phyloP scores from a whole-genome alignment of 1,140 invertebrate species.

The Cotesia vestalis region DNA sequence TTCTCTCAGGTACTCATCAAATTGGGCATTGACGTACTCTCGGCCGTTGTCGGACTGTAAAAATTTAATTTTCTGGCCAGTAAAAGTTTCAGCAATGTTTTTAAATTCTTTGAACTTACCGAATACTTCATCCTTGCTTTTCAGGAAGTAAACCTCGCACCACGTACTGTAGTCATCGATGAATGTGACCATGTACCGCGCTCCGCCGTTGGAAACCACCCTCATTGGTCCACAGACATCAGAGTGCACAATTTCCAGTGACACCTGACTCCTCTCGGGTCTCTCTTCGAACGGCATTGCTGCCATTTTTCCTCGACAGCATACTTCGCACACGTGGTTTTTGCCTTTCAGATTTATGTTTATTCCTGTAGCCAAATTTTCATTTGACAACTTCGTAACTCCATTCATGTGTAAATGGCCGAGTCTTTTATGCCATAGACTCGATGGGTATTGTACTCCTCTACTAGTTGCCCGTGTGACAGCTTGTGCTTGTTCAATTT shows the following conservation, averaged over 20 bases:
- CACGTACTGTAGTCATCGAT: slow-evolving; percentile 31
- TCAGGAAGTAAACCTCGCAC: slow-evolving; percentile 32
- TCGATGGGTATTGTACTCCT: not conserved
- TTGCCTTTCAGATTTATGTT: not conserved
- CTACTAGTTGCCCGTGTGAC: not conserved
- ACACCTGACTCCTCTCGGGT: slow-evolving; percentile 36
- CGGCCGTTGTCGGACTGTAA: slow-evolving; percentile 60
- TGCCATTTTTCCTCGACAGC: slow-evolving; percentile 44
- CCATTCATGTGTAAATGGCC: slow-evolving; percentile 20
- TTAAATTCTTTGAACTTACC: slow-evolving; percentile 52
- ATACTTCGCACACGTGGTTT: not conserved
- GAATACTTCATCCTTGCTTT: slow-evolving; percentile 46
- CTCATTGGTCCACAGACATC: slow-evolving; percentile 58
- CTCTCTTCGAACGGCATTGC: slow-evolving; percentile 44
- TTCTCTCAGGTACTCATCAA: slow-evolving; percentile 43
- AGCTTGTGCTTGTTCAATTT: not conserved
- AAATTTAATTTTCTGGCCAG: slow-evolving; percentile 46
- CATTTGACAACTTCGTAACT: not conserved
- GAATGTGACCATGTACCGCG: slow-evolving; percentile 32
- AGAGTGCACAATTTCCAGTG: slow-evolving; percentile 52
- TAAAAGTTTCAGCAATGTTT: slow-evolving; percentile 50
- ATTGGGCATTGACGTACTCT: slow-evolving; percentile 52
- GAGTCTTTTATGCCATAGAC: slow-evolving; percentile 20
- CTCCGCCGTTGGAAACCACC: slow-evolving; percentile 40
- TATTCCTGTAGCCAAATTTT: not conserved